Percentiles rank a stretch among this genome's conserved stretches.
Evolutionary conservation across 2,888 invertebrate species (phyloP).

Genomic region (Tiliacea aurago): DNA sequence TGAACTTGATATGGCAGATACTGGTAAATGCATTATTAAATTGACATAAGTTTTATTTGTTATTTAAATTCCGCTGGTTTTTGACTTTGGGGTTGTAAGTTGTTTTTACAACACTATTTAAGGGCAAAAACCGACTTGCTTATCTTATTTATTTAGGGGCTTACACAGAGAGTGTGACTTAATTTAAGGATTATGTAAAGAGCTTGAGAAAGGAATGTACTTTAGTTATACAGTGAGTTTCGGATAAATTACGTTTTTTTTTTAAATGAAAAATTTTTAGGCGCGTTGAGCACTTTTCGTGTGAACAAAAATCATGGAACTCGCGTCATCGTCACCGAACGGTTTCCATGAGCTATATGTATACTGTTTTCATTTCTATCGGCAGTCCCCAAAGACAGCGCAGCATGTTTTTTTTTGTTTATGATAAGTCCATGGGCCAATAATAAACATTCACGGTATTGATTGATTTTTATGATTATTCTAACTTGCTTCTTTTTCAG

Average conservation of each 20-base stretch:
- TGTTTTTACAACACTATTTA: conserved; percentile 3
- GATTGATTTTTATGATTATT: no score
- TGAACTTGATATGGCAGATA: background rate
- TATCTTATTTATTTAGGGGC: conserved; percentile 14
- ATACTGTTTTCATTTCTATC: no score
- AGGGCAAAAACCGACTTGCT: background rate
- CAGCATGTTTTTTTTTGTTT: no score
- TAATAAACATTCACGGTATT: no score
- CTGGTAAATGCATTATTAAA: conserved; percentile 3
- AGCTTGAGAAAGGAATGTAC: background rate
- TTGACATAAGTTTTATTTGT: background rate
- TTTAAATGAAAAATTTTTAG: no score
- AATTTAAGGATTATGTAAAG: conserved; percentile 12
- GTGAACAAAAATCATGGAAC: no score
- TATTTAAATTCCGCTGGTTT: background rate
- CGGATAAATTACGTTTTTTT: background rate
- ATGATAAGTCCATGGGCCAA: no score
- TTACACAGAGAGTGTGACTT: conserved; percentile 1
- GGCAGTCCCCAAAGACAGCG: no score
- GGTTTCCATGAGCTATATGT: no score
- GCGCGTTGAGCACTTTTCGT: no score
- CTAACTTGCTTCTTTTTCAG: background rate
- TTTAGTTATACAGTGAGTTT: background rate
- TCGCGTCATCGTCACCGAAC: no score
- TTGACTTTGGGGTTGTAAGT: background rate